These are phyloP conservation scores for Tricholauxania praeusta DNA, from an alignment of 2,888 invertebrate genomes.

Conservation along the genomic window DNA sequence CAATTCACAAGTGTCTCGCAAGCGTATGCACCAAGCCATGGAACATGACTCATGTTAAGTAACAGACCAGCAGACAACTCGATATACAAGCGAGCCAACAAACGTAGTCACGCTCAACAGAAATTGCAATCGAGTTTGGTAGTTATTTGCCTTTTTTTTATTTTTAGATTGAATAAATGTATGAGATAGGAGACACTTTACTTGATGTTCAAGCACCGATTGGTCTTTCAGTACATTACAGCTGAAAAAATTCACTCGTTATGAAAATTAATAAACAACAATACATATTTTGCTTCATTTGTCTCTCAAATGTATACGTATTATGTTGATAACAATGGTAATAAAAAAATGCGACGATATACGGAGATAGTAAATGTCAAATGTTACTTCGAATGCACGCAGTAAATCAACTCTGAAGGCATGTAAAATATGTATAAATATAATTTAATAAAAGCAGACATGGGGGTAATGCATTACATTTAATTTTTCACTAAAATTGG, in stretches of 20 bases:
- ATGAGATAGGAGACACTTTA: background rate
- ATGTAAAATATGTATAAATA: background rate
- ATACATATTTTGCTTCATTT: background rate
- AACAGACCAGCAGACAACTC: background rate
- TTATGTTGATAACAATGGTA: background rate
- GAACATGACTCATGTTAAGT: background rate
- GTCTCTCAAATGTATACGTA: background rate
- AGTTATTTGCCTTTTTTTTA: background rate
- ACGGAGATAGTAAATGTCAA: background rate
- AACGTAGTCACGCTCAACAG: background rate
- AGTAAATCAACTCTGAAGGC: background rate
- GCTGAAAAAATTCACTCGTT: background rate
- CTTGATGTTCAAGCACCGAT: background rate
- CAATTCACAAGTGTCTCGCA: background rate
- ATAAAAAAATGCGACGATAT: background rate
- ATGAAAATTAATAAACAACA: constrained; percentile 6
- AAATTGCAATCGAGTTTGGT: constrained; percentile 9
- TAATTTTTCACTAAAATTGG: too few species aligned
- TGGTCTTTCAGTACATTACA: background rate
- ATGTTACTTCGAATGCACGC: background rate
- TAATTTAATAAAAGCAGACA: too few species aligned
- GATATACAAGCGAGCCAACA: constrained; percentile 1
- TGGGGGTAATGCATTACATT: too few species aligned
- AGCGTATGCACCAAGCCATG: background rate
- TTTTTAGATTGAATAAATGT: background rate